phyloP scores from a whole-genome alignment of 2,888 invertebrate genomes.

The Pimpla rufipes region DNA sequence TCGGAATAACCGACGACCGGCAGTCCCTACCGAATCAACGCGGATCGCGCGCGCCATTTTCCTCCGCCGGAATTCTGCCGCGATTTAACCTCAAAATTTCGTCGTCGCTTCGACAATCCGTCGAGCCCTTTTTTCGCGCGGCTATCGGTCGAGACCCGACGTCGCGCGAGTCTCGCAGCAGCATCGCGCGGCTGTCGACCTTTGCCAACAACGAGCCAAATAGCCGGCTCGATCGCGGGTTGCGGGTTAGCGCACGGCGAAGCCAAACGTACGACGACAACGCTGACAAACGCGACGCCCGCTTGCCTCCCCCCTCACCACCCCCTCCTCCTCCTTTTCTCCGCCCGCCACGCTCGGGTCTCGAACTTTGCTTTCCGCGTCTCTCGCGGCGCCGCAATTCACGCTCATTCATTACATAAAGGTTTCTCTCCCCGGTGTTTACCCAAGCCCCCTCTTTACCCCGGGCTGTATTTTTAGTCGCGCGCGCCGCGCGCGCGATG shows the following conservation, averaged over 20 bases:
- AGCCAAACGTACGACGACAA: conserved; percentile 36
- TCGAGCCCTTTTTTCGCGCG: too few species aligned
- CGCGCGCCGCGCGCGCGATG: conserved; percentile 66
- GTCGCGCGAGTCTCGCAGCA: background rate
- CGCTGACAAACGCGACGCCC: conserved; percentile 4
- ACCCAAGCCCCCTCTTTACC: conserved; percentile 65
- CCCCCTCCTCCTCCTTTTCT: background rate
- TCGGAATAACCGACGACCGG: conserved; percentile 10
- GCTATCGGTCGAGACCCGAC: too few species aligned
- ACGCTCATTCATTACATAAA: conserved; percentile 83
- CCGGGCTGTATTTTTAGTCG: conserved; percentile 78
- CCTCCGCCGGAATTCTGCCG: too few species aligned
- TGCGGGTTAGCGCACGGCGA: conserved; percentile 21
- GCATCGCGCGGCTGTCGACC: conserved; percentile 57
- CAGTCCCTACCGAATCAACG: too few species aligned
- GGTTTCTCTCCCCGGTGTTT: conserved; percentile 77
- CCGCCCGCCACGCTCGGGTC: conserved; percentile 29
- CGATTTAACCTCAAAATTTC: too few species aligned
- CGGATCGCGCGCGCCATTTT: too few species aligned
- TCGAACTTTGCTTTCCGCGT: conserved; percentile 22
- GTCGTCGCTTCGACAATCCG: conserved; percentile 19
- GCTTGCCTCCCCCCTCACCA: background rate
- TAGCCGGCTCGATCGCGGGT: background rate
- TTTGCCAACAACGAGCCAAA: conserved; percentile 63
- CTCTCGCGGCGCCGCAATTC: conserved; percentile 70